Evolutionary conservation across 1,140 invertebrate genomes (phyloP).

Genomic region (Pentalonia nigronervosa): DNA sequence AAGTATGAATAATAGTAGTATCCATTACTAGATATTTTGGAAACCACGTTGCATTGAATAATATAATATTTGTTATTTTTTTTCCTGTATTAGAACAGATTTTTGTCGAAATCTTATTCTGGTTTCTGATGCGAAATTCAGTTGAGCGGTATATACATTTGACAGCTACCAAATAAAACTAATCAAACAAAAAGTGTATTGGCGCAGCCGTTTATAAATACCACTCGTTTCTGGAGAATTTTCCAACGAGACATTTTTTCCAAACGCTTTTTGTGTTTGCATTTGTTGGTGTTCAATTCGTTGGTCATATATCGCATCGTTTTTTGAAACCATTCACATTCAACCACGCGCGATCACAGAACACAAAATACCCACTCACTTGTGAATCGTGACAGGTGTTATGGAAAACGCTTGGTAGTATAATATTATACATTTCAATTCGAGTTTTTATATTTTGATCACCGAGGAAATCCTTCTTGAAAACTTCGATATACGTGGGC

Average conservation of each 20-base stretch:
- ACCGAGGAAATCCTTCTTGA: background rate
- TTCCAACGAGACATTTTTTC: background rate
- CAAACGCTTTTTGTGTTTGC: background rate
- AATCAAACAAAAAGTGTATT: background rate
- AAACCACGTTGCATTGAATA: background rate
- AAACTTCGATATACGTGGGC: background rate
- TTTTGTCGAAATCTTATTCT: background rate
- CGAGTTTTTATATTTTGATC: background rate
- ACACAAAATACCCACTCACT: background rate
- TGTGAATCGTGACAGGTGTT: background rate
- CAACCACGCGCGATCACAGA: background rate
- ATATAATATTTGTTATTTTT: background rate
- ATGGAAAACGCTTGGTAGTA: background rate
- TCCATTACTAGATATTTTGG: background rate
- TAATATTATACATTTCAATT: background rate
- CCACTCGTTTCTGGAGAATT: background rate
- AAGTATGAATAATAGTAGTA: background rate
- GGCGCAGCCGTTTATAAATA: background rate
- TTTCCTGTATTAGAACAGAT: background rate
- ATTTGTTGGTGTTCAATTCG: background rate
- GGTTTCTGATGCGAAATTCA: background rate
- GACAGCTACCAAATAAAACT: slow-evolving; percentile 8
- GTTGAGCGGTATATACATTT: background rate
- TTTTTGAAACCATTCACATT: background rate
- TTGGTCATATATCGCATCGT: background rate